Percentiles rank a stretch among this genome's conserved stretches.
These are phyloP conservation scores for Pelagia noctiluca DNA, from an alignment of 30 jellyfish, hydroid and myxozoan species.

Conservation along the genomic window DNA sequence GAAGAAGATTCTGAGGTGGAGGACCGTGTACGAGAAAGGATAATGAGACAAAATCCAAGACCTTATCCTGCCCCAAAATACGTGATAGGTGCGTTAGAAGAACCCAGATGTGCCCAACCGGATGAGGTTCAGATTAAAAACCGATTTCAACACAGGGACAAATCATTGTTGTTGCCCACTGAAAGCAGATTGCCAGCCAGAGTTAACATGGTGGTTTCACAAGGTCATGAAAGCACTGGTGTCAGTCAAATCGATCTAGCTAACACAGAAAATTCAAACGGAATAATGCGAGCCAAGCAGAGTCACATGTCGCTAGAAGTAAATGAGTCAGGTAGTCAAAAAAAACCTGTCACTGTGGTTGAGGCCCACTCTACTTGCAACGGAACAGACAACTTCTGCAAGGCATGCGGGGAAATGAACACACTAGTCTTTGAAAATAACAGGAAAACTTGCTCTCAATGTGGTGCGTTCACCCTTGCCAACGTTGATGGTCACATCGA, in stretches of 20 bases:
- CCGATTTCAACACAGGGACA: constrained; percentile 52
- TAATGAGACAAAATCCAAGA: constrained; percentile 39
- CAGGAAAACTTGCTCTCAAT: not conserved
- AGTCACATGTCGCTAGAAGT: no score
- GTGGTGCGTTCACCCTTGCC: not conserved
- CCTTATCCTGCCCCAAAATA: constrained; percentile 20
- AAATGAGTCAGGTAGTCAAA: no score
- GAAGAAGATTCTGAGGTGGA: no score
- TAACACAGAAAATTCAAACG: no score
- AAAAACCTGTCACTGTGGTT: no score
- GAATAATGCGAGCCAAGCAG: no score
- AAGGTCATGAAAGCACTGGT: no score
- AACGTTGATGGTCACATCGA: not conserved
- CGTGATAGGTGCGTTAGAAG: not conserved
- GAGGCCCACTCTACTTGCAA: no score
- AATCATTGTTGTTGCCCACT: not conserved
- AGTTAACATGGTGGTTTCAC: no score
- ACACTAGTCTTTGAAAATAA: not conserved
- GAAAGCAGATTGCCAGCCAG: no score
- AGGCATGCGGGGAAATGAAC: not conserved
- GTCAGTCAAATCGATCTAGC: no score
- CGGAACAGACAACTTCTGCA: not conserved
- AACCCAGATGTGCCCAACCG: not conserved
- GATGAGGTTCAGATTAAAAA: constrained; percentile 17
- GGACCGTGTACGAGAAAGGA: constrained; percentile 19